phyloP scores from a whole-genome alignment of 2,797 vertebrate species.

The Carcharodon carcharias region DNA sequence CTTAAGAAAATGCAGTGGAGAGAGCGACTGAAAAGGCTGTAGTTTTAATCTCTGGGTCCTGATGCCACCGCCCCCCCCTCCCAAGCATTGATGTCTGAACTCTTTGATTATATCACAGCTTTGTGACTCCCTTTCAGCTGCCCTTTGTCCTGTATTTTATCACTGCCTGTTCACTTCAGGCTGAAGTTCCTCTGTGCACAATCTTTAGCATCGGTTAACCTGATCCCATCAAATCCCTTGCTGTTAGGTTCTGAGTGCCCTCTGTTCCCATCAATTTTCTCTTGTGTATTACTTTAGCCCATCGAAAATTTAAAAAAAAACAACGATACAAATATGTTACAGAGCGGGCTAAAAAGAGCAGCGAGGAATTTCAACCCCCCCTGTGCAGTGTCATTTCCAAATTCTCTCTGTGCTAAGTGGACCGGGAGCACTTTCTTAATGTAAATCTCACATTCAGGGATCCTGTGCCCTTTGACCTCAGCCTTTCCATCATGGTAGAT shows the following conservation, averaged over 20 bases:
- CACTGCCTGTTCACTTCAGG: neutral
- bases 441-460: constrained; percentile 47
- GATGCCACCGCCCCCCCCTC: neutral
- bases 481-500: constrained; percentile 61
- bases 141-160: neutral
- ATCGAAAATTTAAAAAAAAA: neutral
- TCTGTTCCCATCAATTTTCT: neutral
- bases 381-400: neutral
- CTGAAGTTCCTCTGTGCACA: neutral
- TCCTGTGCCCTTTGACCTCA: constrained; percentile 58
- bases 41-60: constrained; percentile 3
- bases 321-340: neutral
- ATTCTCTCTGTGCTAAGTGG: neutral
- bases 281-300: neutral
- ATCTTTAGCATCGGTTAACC: neutral
- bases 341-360: neutral
- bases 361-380: neutral
- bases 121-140: neutral
- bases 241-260: neutral
- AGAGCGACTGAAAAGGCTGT: neutral
- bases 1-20: neutral
- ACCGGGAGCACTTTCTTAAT: neutral
- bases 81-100: neutral
- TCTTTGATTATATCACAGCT: neutral
- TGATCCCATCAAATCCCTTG: neutral